Percentiles rank a stretch among this genome's conserved stretches.
These are phyloP conservation scores for Aphidius gifuensis DNA, from an alignment of 1,140 invertebrate genomes.

Conservation along the genomic window DNA sequence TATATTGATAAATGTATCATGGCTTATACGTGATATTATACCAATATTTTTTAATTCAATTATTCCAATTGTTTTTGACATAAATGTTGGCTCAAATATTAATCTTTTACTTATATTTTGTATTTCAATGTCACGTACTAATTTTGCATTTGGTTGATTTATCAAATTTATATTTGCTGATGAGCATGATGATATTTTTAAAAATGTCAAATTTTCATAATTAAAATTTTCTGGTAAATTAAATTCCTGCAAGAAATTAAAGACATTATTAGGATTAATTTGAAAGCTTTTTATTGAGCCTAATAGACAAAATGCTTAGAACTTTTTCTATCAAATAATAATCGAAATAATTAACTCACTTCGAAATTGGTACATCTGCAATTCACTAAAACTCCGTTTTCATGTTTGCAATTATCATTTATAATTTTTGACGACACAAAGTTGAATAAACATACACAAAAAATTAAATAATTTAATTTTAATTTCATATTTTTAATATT, in stretches of 20 bases:
- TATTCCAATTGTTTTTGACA: conserved; percentile 26
- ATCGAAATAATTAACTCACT: conserved; percentile 26
- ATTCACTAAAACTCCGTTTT: conserved; percentile 24
- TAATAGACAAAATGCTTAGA: background rate
- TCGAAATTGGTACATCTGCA: conserved; percentile 35
- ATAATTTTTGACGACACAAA: conserved; percentile 20
- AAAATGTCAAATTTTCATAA: conserved; percentile 33
- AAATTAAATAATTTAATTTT: conserved; percentile 7
- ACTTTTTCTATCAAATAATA: conserved; percentile 1
- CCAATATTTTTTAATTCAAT: conserved; percentile 33
- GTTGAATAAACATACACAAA: conserved; percentile 4
- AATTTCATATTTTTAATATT: conserved; percentile 20
- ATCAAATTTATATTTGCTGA: conserved; percentile 30
- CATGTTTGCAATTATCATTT: conserved; percentile 30
- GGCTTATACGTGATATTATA: conserved; percentile 32
- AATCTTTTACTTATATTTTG: conserved; percentile 36
- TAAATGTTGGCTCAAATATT: conserved; percentile 28
- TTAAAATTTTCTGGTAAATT: conserved; percentile 29
- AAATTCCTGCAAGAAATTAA: conserved; percentile 33
- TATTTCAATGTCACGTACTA: conserved; percentile 32
- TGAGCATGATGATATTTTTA: conserved; percentile 31
- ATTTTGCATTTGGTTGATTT: conserved; percentile 26
- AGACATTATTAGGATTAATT: background rate
- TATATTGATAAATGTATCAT: conserved; percentile 29
- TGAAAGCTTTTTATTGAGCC: background rate